These are phyloP conservation scores for Conus ventricosus DNA, from an alignment of 1,140 invertebrate species.

Conservation along the genomic window DNA sequence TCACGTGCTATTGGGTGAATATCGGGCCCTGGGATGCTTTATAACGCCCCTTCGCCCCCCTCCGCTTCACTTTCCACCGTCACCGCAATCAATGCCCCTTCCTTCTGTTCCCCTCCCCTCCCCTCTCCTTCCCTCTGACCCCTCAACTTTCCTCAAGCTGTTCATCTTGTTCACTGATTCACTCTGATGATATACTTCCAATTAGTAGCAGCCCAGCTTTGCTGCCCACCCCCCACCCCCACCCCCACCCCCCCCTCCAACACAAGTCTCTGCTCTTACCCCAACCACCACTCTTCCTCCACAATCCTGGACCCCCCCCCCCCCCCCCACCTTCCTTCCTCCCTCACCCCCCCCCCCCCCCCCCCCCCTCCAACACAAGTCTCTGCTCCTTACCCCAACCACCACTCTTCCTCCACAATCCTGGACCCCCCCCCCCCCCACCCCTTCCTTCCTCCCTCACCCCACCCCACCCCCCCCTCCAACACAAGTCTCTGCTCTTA, in stretches of 20 bases:
- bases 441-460: too few relatives aligned
- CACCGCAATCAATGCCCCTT: not conserved
- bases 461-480: not conserved
- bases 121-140: not conserved
- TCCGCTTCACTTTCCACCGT: not conserved
- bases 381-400: not conserved
- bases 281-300: not conserved
- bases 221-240: not conserved
- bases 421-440: not conserved
- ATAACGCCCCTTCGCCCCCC: too few relatives aligned
- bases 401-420: not conserved
- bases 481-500: not conserved
- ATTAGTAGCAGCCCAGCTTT: not conserved
- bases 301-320: not conserved
- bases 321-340: not conserved
- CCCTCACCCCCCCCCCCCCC: not conserved
- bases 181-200: not conserved
- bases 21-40: too few relatives aligned
- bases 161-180: not conserved
- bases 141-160: not conserved
- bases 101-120: not conserved
- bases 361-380: not conserved
- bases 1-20: too few relatives aligned
- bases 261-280: not conserved
- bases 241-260: not conserved